Conservation (phyloP, 2,888 invertebrate species). For the Euzophera pinguis region DNA sequence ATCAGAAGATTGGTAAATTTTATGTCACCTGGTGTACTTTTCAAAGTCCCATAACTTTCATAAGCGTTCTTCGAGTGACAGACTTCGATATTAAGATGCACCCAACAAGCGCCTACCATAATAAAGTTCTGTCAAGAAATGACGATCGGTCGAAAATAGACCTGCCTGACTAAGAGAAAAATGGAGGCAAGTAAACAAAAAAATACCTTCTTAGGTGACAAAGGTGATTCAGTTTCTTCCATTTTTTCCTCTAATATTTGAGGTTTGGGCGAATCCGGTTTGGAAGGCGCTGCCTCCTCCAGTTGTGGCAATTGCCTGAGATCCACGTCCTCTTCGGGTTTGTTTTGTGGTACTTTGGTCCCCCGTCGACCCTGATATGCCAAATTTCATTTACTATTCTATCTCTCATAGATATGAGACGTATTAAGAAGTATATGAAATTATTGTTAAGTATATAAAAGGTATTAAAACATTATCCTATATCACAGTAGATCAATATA, state of each 20-base stretch:
- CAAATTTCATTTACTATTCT: neutral
- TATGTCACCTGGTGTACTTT: no score
- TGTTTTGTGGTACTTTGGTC: neutral
- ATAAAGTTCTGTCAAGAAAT: no score
- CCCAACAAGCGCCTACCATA: no score
- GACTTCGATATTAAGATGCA: no score
- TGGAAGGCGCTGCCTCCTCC: slow-evolving; percentile 21
- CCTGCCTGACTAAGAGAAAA: neutral
- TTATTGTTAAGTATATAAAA: no score
- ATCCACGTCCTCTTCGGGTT: neutral
- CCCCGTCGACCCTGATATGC: neutral
- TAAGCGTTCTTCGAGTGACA: no score
- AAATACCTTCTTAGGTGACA: neutral
- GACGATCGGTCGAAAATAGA: no score
- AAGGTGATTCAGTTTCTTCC: neutral
- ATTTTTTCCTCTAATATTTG: slow-evolving; percentile 24
- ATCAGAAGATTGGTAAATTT: no score
- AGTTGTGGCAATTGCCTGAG: neutral
- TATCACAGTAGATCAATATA: no score
- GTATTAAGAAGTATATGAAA: no score
- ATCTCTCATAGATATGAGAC: neutral
- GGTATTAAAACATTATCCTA: no score
- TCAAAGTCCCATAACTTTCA: no score
- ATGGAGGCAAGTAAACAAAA: neutral
- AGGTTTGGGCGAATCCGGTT: slow-evolving; percentile 41